Evolutionary conservation across 2,797 vertebrate species (phyloP), one percentile per base, ranked within the genome.

Genomic region (Pseudomugil tenellus): DNA sequence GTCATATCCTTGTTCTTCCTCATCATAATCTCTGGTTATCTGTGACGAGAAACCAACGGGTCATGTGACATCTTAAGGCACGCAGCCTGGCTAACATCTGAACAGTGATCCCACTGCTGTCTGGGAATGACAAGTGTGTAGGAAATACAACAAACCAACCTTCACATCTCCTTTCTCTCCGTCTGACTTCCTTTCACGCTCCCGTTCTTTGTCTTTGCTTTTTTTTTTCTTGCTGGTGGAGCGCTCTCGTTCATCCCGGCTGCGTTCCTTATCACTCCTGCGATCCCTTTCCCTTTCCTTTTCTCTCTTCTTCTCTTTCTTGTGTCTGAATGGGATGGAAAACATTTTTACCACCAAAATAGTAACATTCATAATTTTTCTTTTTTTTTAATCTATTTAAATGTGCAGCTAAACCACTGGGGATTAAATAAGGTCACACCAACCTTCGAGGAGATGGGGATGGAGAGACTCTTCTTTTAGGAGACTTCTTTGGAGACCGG

Each of bases 221-320:
- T 95, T 97, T 72, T 97, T 98, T 76, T 98, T 98, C 88, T 97
- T 98, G 91, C 95, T 97, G 43, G 90, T 91, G 3, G 97, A 96
- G 11, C 93, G 79, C 19, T 98, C 96, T 2, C 93, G 88, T 70
- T 97, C 96, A 0, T 97, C 96, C 1, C 95, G 92, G 23, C 63
- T 86, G 14, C 86, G 86, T 0, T 92, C 93, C 75, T 92, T 89
- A 0, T 94, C 97, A 12, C 74, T 96, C 89, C 79, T 95, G 81
- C 96, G 90, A 21, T 95, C 95, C 58, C 94, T 92, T 72, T 98
- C 97, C 80, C 96, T 93, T 69, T 97, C 97, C 62, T 96, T 97
- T n/a, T 99, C 97, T 87, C 95, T 96, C 84, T 98, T 98, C 89
- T 98, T 99, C 58, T 99, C 97, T 70, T 99, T 99, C 92, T 99